Evolutionary conservation across 1,140 invertebrate species (phyloP).

Genomic region (Eubasilissa regina): DNA sequence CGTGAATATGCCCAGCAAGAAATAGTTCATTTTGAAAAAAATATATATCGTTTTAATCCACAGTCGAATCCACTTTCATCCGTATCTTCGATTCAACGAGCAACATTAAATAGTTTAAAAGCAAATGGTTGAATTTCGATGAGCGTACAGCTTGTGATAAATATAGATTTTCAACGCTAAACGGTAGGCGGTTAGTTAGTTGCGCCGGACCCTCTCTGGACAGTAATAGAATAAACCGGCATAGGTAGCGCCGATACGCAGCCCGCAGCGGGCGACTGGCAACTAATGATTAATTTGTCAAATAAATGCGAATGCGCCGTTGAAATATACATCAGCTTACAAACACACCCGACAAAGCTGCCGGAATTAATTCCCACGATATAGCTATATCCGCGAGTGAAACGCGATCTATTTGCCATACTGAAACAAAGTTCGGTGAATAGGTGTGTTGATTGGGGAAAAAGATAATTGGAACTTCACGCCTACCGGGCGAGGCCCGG

Average conservation of each 20-base stretch:
- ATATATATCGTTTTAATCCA: too few species aligned
- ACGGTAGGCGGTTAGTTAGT: too few species aligned
- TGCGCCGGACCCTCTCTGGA: too few species aligned
- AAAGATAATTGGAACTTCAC: slow-evolving; percentile 34
- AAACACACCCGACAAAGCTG: not conserved
- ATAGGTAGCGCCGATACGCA: not conserved
- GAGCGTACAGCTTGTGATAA: too few species aligned
- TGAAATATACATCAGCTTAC: not conserved
- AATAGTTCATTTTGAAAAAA: too few species aligned
- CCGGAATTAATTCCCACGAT: not conserved
- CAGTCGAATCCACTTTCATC: too few species aligned
- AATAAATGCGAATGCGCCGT: slow-evolving; percentile 6
- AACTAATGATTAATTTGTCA: slow-evolving; percentile 32
- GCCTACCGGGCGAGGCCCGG: slow-evolving; percentile 1
- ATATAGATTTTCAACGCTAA: too few species aligned
- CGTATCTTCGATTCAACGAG: too few species aligned
- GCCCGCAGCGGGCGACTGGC: not conserved
- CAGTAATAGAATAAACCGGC: too few species aligned
- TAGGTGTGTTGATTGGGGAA: slow-evolving; percentile 36
- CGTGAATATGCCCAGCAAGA: too few species aligned
- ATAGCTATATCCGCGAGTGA: not conserved
- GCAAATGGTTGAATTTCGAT: too few species aligned
- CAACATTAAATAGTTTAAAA: too few species aligned
- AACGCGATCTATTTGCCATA: slow-evolving; percentile 29
- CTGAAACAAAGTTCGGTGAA: slow-evolving; percentile 35